Evolutionary conservation across 2,888 invertebrate genomes (phyloP).

Genomic region (Chorisops tibialis): DNA sequence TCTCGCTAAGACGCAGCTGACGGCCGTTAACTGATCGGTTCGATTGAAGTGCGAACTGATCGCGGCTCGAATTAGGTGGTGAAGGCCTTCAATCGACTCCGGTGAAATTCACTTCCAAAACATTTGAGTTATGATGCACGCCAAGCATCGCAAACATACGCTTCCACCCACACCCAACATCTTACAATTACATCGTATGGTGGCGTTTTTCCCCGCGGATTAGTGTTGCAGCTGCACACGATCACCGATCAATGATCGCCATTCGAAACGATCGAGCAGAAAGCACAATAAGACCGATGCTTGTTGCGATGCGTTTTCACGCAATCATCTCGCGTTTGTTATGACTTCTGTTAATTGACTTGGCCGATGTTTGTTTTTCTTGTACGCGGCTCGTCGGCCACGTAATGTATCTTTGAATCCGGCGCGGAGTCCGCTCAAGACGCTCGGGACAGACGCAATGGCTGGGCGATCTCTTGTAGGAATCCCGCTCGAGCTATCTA

Average conservation of each 20-base stretch:
- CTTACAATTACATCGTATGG: too few species aligned
- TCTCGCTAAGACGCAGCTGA: background rate
- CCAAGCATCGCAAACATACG: too few species aligned
- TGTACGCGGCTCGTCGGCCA: too few species aligned
- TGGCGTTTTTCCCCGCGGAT: too few species aligned
- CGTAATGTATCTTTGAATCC: too few species aligned
- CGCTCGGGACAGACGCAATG: too few species aligned
- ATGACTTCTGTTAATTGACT: conserved; percentile 32
- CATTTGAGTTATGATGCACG: conserved; percentile 17
- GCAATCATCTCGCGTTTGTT: conserved; percentile 22
- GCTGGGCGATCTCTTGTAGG: conserved; percentile 18
- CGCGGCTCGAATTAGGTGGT: conserved; percentile 11
- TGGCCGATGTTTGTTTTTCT: conserved; percentile 24
- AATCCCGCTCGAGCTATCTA: background rate
- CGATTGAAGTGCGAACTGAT: conserved; percentile 10
- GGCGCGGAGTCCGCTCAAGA: too few species aligned
- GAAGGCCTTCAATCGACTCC: conserved; percentile 7
- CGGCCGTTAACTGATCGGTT: background rate
- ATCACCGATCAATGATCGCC: too few species aligned
- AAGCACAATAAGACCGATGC: too few species aligned
- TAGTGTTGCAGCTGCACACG: too few species aligned
- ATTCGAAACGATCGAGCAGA: too few species aligned
- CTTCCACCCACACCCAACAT: too few species aligned
- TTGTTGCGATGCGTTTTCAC: background rate
- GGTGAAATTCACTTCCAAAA: conserved; percentile 8